Conservation (phyloP, 2,113 vertebrate species). For the Himantopus leucocephalus region DNA sequence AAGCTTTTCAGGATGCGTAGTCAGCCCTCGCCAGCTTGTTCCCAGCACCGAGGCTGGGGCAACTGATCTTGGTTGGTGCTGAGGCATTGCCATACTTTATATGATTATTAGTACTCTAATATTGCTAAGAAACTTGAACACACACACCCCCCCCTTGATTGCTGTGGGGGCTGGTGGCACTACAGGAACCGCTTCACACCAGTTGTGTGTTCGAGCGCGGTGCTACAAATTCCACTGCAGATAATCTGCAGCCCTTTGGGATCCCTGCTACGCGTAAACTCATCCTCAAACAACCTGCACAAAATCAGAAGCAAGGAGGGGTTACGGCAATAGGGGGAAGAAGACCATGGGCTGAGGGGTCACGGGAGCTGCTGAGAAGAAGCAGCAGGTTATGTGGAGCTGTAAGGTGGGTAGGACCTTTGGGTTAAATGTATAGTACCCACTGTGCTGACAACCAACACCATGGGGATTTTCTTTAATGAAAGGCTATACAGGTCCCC, state of each 20-base stretch:
- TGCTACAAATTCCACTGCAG: not conserved
- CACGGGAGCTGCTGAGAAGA: not conserved
- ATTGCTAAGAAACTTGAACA: not conserved
- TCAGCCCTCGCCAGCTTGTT: not conserved
- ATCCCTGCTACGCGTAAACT: not conserved
- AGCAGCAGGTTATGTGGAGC: not conserved
- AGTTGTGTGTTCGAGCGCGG: not conserved
- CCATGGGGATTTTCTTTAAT: not conserved
- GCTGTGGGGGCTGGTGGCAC: not conserved
- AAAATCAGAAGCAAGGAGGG: not conserved
- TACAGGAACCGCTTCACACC: not conserved
- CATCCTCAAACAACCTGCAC: not conserved
- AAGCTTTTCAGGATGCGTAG: not conserved
- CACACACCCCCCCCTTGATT: not conserved
- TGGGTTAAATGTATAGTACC: not conserved
- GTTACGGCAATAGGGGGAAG: rapidly evolving
- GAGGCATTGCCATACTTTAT: not conserved
- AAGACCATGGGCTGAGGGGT: not conserved
- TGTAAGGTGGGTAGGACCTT: not conserved
- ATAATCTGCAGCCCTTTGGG: rapidly evolving
- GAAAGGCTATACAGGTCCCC: not conserved
- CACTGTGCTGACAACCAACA: not conserved
- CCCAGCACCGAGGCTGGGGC: not conserved
- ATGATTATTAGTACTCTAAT: not conserved
- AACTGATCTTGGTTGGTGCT: not conserved